Evolutionary conservation across 1,140 invertebrate species (phyloP).

Genomic region (Lasioglossum albipes): DNA sequence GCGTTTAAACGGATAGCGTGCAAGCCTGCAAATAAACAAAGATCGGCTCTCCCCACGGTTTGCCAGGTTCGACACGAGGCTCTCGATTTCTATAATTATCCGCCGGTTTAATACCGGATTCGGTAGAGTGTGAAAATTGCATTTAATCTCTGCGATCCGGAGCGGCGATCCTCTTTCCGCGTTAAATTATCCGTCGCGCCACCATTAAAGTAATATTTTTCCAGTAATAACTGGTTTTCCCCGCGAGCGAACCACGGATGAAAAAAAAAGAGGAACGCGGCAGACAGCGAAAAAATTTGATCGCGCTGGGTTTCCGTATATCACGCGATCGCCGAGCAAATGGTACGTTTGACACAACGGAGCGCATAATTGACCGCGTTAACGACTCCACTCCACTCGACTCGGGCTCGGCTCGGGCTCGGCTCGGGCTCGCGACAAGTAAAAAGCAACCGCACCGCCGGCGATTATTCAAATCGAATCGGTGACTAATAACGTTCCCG

Average conservation of each 20-base stretch:
- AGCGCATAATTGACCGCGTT: neutral
- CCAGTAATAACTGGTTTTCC: neutral
- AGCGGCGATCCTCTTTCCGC: too few relatives aligned
- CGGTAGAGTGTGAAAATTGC: conserved; percentile 2
- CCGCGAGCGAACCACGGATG: neutral
- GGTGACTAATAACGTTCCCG: conserved; percentile 7
- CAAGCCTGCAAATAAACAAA: too few relatives aligned
- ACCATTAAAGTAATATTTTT: neutral
- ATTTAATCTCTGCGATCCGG: neutral
- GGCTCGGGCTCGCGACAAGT: neutral
- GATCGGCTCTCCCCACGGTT: too few relatives aligned
- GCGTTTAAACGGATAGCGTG: too few relatives aligned
- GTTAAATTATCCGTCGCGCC: neutral
- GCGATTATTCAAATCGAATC: conserved; percentile 19
- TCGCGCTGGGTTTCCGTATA: neutral
- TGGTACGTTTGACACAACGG: neutral
- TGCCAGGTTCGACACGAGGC: too few relatives aligned
- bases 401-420: too few relatives aligned
- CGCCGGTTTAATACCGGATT: too few relatives aligned
- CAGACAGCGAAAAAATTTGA: neutral
- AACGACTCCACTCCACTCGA: neutral
- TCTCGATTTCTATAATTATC: too few relatives aligned
- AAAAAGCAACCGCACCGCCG: neutral
- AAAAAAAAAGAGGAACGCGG: neutral
- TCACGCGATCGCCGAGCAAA: neutral